Percentiles rank a stretch among this genome's conserved stretches.
Conservation (phyloP, 1,140 invertebrate species). For the Macrotrachela quadricornifera region DNA sequence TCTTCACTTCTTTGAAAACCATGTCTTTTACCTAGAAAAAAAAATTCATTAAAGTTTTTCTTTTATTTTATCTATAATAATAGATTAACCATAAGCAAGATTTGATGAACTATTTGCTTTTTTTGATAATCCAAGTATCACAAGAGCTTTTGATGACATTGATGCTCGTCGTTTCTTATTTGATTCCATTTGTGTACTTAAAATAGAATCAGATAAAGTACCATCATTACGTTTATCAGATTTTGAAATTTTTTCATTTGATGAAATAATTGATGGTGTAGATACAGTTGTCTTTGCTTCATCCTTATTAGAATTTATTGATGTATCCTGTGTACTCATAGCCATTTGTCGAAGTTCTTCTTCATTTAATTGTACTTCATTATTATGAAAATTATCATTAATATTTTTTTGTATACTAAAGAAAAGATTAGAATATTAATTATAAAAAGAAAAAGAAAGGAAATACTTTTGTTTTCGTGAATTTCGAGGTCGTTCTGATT, state of each 20-base stretch:
- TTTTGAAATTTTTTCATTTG: not conserved
- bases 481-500: not conserved
- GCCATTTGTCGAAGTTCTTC: too few species aligned
- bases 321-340: too few species aligned
- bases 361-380: not conserved
- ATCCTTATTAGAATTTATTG: not conserved
- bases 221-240: not conserved
- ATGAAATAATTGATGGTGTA: not conserved
- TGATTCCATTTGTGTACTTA: slow-evolving; percentile 1
- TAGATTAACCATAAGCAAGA: not conserved
- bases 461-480: too few species aligned
- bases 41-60: too few species aligned
- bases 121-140: slow-evolving; percentile 9
- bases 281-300: not conserved
- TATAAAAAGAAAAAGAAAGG: too few species aligned
- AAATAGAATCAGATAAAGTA: slow-evolving; percentile 3
- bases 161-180: slow-evolving; percentile 4
- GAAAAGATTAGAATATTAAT: too few species aligned
- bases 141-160: slow-evolving; percentile 7
- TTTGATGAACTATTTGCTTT: slow-evolving; percentile 6
- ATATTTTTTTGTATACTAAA: too few species aligned
- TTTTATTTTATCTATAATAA: too few species aligned
- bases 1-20: slow-evolving; percentile 8
- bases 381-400: not conserved
- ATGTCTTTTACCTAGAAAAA: not conserved